Percentiles rank a stretch among this genome's conserved stretches.
Evolutionary conservation across 1,140 invertebrate genomes (phyloP).

Genomic region (Drosophila leontia): DNA sequence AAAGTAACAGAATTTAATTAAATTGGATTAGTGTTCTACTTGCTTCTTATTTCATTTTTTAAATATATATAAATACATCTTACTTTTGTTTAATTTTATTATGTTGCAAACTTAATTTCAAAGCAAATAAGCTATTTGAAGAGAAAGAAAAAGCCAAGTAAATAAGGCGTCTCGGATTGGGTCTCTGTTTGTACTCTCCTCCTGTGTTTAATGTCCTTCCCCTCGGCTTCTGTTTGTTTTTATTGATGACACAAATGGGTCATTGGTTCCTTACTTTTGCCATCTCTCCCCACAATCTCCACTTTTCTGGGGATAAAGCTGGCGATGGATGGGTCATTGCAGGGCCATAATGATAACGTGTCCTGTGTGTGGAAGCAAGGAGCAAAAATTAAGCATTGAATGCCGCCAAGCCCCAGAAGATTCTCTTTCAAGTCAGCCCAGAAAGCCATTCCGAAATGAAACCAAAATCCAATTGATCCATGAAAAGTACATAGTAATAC

Average conservation of each 20-base stretch:
- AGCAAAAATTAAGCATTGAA: slow-evolving; percentile 6
- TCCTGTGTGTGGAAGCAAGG: background rate
- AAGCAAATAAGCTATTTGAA: background rate
- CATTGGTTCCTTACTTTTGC: slow-evolving; percentile 47
- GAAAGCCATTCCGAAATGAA: background rate
- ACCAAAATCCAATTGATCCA: slow-evolving; percentile 50
- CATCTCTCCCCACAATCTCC: slow-evolving; percentile 1
- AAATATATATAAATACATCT: background rate
- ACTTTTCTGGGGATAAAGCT: background rate
- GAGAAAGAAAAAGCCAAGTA: slow-evolving; percentile 9
- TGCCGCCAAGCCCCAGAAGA: background rate
- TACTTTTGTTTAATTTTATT: background rate
- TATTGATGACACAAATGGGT: slow-evolving; percentile 68
- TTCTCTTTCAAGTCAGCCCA: background rate
- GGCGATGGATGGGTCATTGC: slow-evolving; percentile 9
- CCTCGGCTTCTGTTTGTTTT: slow-evolving; percentile 55
- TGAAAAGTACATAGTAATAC: slow-evolving; percentile 21
- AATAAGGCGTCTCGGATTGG: slow-evolving; percentile 23
- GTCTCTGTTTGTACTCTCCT: background rate
- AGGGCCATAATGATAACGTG: slow-evolving; percentile 23
- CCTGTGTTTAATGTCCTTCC: slow-evolving; percentile 1
- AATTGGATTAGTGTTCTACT: background rate
- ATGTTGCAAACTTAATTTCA: background rate
- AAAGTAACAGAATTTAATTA: background rate
- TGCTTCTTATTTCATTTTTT: background rate